Base-by-base conservation (phyloP, 2,888 invertebrate species). In the Blastobasis lacticolella region DNA sequence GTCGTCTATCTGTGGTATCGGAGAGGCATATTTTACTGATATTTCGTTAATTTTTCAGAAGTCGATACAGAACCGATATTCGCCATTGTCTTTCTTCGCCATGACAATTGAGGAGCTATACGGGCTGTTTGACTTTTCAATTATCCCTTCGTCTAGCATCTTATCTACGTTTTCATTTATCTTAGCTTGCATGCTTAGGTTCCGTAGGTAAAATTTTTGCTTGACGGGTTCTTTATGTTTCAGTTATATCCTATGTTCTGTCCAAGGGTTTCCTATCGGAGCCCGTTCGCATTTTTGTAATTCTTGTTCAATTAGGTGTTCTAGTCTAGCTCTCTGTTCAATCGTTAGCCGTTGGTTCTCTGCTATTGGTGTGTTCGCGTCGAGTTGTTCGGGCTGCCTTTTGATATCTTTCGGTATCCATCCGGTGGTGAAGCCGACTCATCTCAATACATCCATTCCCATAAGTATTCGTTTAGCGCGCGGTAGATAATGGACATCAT, bases 1-100 rank as follows among this genome's bases (percentile, higher is more conserved):
- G n/a, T n/a, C n/a, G n/a, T 58, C 57, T 7, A 70, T 67, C 6
- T 54, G 58, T 0, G 67, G 67, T 36, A 71, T 38, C 4, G 63
- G 64, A 46, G 65, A 63, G 0, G 62, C 64, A 49, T 63, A 60
- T 37, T 52, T 52, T 38, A 53, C 48, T n/a, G 57, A 52, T 4
- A 59, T 57, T 1, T 51, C 49, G 48, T 66, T 68, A 0, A 67
- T 55, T 38, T 57, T 55, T 6, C 64, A 44, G 43, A 62, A 67
- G 45, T 67, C 64, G 5, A 65, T 54, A 45, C 62, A 63, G 44
- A 64, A 59, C 7, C 61, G 46, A 7, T 54, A 51, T 8, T 52
- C 49, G 0, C 6, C 54, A 10, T 43, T 48, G 40, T 36, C 55
- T 49, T 59, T 59, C 47, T 45, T 49, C 6, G 54, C 55, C 5